phyloP scores from a whole-genome alignment of 2,797 vertebrate genomes.

The Mus spretus region DNA sequence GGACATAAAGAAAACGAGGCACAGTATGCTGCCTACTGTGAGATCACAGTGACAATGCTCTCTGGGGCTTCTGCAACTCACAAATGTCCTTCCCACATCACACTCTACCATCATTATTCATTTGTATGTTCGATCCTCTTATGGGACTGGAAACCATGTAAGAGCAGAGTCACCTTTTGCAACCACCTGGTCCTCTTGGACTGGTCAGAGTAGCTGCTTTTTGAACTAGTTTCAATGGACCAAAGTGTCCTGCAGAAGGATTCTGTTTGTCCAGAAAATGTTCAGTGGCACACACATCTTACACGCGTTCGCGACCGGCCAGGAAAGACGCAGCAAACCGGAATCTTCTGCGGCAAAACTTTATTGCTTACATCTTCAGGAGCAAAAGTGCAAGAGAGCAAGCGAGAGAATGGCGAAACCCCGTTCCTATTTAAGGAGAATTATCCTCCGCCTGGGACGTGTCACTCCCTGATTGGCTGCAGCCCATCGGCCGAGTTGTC shows the following conservation, averaged over 20 bases:
- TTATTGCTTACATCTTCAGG: no score
- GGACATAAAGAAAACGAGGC: background rate
- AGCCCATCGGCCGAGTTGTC: no score
- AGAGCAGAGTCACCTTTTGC: background rate
- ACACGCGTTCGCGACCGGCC: no score
- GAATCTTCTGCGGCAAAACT: no score
- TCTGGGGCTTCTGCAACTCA: background rate
- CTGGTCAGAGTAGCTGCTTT: background rate
- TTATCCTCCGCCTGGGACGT: no score
- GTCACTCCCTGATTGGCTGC: no score
- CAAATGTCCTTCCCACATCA: background rate
- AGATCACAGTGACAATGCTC: background rate
- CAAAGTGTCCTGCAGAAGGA: conserved; percentile 21
- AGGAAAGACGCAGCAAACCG: no score
- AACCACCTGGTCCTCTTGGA: background rate
- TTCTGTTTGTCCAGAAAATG: conserved; percentile 14
- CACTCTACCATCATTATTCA: background rate
- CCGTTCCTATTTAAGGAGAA: no score
- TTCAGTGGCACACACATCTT: conserved; percentile 15
- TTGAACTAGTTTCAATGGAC: conserved; percentile 2
- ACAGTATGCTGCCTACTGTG: background rate
- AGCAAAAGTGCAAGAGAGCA: no score
- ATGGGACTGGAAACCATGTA: background rate
- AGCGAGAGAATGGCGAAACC: no score
- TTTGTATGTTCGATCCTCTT: background rate